Evolutionary conservation across 1,140 invertebrate species (phyloP), one percentile per base, ranked within the genome.

Genomic region (Diuraphis noxia): DNA sequence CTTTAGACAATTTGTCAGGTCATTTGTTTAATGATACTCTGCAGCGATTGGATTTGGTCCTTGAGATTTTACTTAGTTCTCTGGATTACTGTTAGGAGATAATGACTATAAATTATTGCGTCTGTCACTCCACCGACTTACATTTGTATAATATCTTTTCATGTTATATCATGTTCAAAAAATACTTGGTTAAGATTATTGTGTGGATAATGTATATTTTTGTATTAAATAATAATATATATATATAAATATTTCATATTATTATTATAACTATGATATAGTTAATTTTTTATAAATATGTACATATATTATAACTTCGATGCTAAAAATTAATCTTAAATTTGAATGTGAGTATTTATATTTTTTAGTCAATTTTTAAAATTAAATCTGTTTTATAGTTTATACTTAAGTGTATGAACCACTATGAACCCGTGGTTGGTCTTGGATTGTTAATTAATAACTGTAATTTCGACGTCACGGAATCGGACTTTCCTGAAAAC

Each of bases 31-130:
- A 85, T n/a, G 38, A 85, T 85, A 43, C 30, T 85, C 13, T 72
- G n/a, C 41, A 85, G 13, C 36, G 38, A 85, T 40, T 85, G 41
- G 38, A 85, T 85, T 40, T 41, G 25, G 38, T 85, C 19, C 41
- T 85, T 43, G 41, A 85, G 82, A 17, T 85, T 85, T 25, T 41
- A 40, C 38, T 85, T 43, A 85, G 36, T 30, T 41, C 41, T 19
- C 21, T 25, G 41, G 82, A n/a, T 85, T 85, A 85, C 25, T 85
- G 82, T 85, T 43, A 43, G 25, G 30, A 85, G 82, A 85, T 46
- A 85, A 85, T 85, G 21, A 85, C 82, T 85, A 43, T 85, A 85
- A 85, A 43, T 41, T 85, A 85, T 43, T 30, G 41, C 30, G 25
- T 43, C 41, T 43, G 40, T 43, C 25, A 85, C 82, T 85, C n/a